Percentiles rank a stretch among this genome's conserved stretches.
Evolutionary conservation across 2,113 vertebrate genomes (phyloP).

Genomic region (Hepsetus odoe): DNA sequence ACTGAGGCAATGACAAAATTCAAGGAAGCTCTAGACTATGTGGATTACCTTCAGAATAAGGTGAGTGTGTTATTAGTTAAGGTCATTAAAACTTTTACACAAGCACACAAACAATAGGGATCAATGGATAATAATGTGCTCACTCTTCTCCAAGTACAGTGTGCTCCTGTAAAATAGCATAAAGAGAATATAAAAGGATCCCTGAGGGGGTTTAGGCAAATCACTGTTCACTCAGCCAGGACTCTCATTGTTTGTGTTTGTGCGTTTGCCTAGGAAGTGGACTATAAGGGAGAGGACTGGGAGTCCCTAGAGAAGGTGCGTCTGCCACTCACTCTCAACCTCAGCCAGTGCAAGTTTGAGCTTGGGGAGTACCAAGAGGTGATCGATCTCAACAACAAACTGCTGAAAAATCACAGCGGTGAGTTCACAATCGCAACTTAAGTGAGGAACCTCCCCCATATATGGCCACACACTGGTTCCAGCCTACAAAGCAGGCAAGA

Average conservation of each 20-base stretch:
- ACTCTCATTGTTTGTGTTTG: conserved; percentile 33
- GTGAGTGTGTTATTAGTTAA: conserved; percentile 61
- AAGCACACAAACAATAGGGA: not conserved
- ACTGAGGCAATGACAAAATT: conserved; percentile 77
- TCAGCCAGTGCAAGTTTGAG: conserved; percentile 91
- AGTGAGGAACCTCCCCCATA: not conserved
- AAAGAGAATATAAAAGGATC: conserved; percentile 56
- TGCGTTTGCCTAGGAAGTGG: conserved; percentile 72
- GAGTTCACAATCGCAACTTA: conserved; percentile 10
- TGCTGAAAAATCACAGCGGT: conserved; percentile 87
- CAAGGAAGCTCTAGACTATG: conserved; percentile 81
- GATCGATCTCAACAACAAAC: conserved; percentile 83
- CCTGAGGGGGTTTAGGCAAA: conserved; percentile 58
- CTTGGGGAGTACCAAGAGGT: conserved; percentile 84
- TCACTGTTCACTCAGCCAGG: conserved; percentile 49
- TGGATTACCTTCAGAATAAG: conserved; percentile 80
- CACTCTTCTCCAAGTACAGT: not conserved
- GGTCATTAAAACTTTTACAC: not conserved
- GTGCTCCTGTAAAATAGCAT: conserved; percentile 8
- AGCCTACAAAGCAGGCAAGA: not conserved
- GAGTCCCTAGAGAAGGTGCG: conserved; percentile 88
- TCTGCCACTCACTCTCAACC: conserved; percentile 87
- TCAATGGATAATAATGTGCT: not conserved
- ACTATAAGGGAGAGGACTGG: conserved; percentile 82
- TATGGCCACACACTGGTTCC: not conserved